Evolutionary conservation across 35 echinoderm and acorn worm species (phyloP), one percentile per base, ranked within the genome.

Genomic region (Ophioderma brevispina): DNA sequence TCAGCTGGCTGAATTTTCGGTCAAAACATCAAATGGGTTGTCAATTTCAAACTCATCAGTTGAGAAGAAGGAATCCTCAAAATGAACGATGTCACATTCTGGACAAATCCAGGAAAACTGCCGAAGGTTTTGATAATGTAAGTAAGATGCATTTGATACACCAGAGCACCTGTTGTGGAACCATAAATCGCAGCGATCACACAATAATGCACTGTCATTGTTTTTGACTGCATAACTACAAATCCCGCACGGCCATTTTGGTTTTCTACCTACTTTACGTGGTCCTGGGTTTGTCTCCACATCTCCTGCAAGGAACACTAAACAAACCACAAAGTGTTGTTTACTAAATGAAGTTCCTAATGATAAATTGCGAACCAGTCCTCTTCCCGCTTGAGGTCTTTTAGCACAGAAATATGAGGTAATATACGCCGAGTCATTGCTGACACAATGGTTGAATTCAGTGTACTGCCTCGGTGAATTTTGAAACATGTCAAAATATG

Each of bases 1-100:
- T 46, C 41, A 70, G 59, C 1, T 52, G 28, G 10, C 59, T n/a
- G 25, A 39, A 2, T n/a, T 40, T 17, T 82, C 80, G 8, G 80
- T 40, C 21, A 82, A 39, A 42, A 39, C 41, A 33, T 82, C 80
- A 40, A 82, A 82, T n/a, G 80, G 25, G 34, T 82, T 82, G 6
- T 82, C 80, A 39, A 40, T 35, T 6, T 40, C 37, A 40, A 40
- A 23, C 25, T 13, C 35, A 38, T 40, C 37, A 42, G 35, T 6
- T 40, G 80, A 82, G 38, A 31, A 82, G 41, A 82, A 82, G 23
- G 80, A 82, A 40, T 82, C 80, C 32, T 82, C 80, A 82, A 82
- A 82, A 42, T 82, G 80, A 31, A 82, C 25, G 23, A 82, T 43
- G 37, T 82, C 80, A 42, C 80, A 82, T 43, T 38, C 35, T 40